phyloP scores from a whole-genome alignment of 2,113 vertebrate genomes.

The Apus apus region DNA sequence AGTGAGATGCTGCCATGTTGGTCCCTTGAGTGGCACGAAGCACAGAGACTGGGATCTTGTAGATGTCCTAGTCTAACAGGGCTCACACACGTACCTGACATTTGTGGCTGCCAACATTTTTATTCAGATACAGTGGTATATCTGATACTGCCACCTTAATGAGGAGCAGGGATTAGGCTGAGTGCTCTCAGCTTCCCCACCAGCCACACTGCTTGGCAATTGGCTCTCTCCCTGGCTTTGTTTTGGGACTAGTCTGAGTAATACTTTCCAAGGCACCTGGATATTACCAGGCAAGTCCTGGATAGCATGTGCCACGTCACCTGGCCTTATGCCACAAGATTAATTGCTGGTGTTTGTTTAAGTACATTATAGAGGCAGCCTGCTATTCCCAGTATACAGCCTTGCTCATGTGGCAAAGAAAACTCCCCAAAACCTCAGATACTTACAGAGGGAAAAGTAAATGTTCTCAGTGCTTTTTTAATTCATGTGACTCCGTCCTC shows the following conservation, averaged over 20 bases:
- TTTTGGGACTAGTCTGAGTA: background rate
- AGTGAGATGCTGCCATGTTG: rapidly evolving
- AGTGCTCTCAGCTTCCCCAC: background rate
- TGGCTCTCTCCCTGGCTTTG: background rate
- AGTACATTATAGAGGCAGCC: background rate
- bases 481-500: background rate
- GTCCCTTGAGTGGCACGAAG: background rate
- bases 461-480: background rate
- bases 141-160: background rate
- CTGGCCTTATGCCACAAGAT: background rate
- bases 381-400: background rate
- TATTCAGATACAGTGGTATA: background rate
- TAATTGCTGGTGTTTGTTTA: background rate
- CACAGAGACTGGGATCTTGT: rapidly evolving
- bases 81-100: background rate
- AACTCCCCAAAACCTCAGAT: background rate
- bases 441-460: background rate
- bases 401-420: background rate
- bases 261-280: background rate
- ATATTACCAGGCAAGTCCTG: background rate
- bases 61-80: background rate
- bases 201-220: background rate
- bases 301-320: background rate
- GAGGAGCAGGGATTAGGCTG: background rate
- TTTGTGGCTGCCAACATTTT: background rate